Evolutionary conservation across 2,797 vertebrate species (phyloP), one percentile per base, ranked within the genome.

Genomic region (Liasis olivaceus): DNA sequence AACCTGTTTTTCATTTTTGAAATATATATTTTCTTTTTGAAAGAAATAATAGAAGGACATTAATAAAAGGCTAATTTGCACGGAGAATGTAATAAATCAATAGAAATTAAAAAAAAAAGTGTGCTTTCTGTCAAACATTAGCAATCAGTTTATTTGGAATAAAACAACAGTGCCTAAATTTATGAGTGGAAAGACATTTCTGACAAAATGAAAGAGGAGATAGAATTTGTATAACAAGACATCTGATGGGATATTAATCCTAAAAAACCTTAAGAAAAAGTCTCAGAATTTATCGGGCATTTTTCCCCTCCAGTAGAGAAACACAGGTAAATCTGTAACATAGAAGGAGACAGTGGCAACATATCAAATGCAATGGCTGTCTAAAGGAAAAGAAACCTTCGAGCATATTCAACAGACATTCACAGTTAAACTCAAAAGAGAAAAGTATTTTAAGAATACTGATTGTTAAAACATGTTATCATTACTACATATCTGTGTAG

Each of bases 1-100:
- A 14, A 87, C 54, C 47, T 62, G 36, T 72, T 93, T 47, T 85
- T 58, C 66, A 87, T 87, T 91, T 92, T 31, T 89, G 58, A 89
- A 87, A 87, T 42, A 87, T 47, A 24, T 54, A 89, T 93, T 81
- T 77, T 69, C 66, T 66, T 31, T 85, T 88, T 15, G 56, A 26
- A 81, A 7, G 3, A 85, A 3, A 17, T n/a, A 2, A 42, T 63
- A 20, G 9, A 63, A 36, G 59, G 91, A 87, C 1, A 81, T 42
- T 12, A 5, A 2, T 60, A 85, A 31, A 47, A 85, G 88, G 66
- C 60, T 26, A 92, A 81, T 20, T 13, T 47, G 60, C 12, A 42
- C 2, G 77, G 22, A 91, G 85, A 28, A 7, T 0, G 1, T 22
- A 59, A 84, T 91, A 92, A 92, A 91, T 28, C 15, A 92, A 81